Conservation (phyloP, 2,888 invertebrate species). For the Ephialtes manifestator region DNA sequence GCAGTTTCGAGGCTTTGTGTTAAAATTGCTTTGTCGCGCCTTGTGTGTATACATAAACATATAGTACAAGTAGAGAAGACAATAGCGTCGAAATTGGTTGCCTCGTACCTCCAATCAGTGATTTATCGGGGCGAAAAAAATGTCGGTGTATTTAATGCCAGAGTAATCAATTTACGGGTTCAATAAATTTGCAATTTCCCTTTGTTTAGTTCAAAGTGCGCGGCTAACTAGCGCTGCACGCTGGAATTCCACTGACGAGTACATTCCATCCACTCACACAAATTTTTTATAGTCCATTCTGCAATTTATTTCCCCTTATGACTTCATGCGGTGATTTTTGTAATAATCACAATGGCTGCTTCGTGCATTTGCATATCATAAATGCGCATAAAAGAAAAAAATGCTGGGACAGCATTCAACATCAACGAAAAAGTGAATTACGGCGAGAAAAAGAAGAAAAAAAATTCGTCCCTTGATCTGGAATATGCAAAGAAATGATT, state of each 20-base stretch:
- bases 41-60: background rate
- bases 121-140: background rate
- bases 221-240: constrained; percentile 2
- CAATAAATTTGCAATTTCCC: background rate
- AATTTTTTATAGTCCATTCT: background rate
- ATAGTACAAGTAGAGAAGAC: background rate
- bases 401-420: too few species aligned
- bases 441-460: too few species aligned
- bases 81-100: background rate
- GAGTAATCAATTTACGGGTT: constrained; percentile 13
- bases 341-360: background rate
- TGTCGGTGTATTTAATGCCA: background rate
- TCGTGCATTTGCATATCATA: background rate
- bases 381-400: too few species aligned
- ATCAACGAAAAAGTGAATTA: too few species aligned
- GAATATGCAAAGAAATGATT: too few species aligned
- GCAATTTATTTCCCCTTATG: background rate
- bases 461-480: too few species aligned
- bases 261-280: background rate
- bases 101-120: background rate
- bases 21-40: background rate
- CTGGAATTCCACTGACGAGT: background rate
- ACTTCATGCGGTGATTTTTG: background rate
- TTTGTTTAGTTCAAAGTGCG: constrained; percentile 11
- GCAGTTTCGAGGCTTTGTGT: background rate